A percentile compares a stretch with the other conserved stretches of the same genome.
Conservation (phyloP, 2,797 vertebrate species). For the Vultur gryphus region DNA sequence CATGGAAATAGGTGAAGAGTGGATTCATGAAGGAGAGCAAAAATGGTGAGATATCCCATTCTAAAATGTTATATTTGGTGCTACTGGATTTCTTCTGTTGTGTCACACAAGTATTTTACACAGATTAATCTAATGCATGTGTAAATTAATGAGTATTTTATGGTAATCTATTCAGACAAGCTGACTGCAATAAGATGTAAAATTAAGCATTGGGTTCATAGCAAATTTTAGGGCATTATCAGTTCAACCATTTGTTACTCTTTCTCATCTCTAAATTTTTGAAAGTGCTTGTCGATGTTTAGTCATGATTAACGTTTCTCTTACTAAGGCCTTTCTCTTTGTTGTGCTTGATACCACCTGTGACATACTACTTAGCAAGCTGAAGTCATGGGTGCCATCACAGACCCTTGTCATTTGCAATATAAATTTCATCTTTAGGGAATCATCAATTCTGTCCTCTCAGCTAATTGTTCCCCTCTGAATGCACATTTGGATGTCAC, state of each 20-base stretch:
- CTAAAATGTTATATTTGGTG: not conserved
- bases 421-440: not conserved
- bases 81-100: not conserved
- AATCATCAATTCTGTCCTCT: not conserved
- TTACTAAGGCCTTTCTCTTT: conserved; percentile 16
- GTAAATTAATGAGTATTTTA: not conserved
- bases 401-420: not conserved
- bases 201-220: conserved; percentile 1
- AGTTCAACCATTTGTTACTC: conserved; percentile 36
- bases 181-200: not conserved
- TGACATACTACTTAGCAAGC: not conserved
- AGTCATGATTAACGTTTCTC: conserved; percentile 18
- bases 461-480: not conserved
- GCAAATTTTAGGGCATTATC: not conserved
- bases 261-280: conserved; percentile 39
- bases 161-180: not conserved
- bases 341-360: not conserved
- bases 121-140: not conserved
- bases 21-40: not conserved
- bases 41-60: not conserved
- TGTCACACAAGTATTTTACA: not conserved
- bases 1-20: not conserved
- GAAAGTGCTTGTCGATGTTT: conserved; percentile 42
- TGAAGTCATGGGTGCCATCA: not conserved
- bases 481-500: not conserved